These are phyloP conservation scores for Holothuria scabra DNA, from an alignment of 53 echinoderm and acorn worm species.

Conservation along the genomic window DNA sequence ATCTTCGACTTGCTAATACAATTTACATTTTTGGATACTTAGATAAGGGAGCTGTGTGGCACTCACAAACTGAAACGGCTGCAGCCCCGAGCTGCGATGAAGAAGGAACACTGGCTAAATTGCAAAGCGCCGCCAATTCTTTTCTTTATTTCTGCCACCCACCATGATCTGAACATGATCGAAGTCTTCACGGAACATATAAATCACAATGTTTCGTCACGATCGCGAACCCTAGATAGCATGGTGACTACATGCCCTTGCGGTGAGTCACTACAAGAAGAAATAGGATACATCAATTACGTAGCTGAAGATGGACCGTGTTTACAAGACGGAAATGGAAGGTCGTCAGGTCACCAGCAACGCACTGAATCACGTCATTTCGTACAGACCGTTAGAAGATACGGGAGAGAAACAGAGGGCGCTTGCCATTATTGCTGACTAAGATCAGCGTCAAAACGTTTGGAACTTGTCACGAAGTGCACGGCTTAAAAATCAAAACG, in stretches of 20 bases:
- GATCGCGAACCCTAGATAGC: neutral
- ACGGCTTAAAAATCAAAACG: too few species aligned
- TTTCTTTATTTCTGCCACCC: slow-evolving; percentile 13
- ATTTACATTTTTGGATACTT: too few species aligned
- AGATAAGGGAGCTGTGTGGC: too few species aligned
- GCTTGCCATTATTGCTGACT: neutral
- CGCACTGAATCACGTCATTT: slow-evolving; percentile 6
- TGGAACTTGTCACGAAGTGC: too few species aligned
- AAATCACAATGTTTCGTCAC: slow-evolving; percentile 45
- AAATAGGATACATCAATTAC: slow-evolving; percentile 46
- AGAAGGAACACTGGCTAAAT: too few species aligned
- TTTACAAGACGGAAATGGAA: slow-evolving; percentile 33
- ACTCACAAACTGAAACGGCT: too few species aligned
- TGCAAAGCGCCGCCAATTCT: neutral
- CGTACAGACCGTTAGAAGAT: neutral
- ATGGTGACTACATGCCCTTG: neutral
- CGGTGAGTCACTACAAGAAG: neutral
- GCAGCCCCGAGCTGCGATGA: too few species aligned
- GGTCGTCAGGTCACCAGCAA: neutral
- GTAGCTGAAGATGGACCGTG: slow-evolving; percentile 26
- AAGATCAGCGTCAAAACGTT: too few species aligned
- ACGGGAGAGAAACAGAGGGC: neutral
- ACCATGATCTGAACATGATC: slow-evolving; percentile 29
- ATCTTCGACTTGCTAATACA: too few species aligned
- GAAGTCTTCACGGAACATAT: slow-evolving; percentile 16